Percentiles rank a stretch among this genome's conserved stretches.
Conservation (phyloP, 2,888 invertebrate species). For the Clostera curtula region DNA sequence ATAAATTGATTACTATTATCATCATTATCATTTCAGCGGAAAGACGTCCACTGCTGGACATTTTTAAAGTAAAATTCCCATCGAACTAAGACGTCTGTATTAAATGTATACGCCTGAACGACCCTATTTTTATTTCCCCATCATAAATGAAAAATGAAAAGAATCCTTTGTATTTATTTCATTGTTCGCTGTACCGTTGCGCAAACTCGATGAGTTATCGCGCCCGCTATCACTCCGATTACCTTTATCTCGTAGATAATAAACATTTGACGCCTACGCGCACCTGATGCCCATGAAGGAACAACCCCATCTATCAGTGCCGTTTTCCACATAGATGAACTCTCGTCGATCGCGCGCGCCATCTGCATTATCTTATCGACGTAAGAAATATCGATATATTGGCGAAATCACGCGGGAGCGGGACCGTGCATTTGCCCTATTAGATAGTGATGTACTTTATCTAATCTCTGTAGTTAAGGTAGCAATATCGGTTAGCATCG, state of each 20-base stretch:
- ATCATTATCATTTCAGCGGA: too few relatives aligned
- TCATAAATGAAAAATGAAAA: slow-evolving; percentile 9
- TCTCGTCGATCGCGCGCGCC: slow-evolving; percentile 30
- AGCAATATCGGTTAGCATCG: slow-evolving; percentile 15
- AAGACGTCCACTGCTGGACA: too few relatives aligned
- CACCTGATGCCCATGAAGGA: slow-evolving; percentile 28
- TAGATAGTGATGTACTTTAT: slow-evolving; percentile 30
- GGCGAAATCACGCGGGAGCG: slow-evolving; percentile 60
- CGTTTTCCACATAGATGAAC: slow-evolving; percentile 39
- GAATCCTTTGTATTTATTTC: slow-evolving; percentile 10
- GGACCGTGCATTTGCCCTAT: slow-evolving; percentile 39
- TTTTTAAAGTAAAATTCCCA: too few relatives aligned
- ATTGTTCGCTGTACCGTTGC: slow-evolving; percentile 20
- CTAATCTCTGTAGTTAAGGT: slow-evolving; percentile 23
- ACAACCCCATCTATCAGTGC: slow-evolving; percentile 22
- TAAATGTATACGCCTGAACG: slow-evolving; percentile 17
- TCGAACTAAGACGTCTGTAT: too few relatives aligned
- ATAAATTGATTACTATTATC: too few relatives aligned
- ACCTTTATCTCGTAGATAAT: slow-evolving; percentile 48
- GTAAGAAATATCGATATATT: slow-evolving; percentile 40
- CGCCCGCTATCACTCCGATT: slow-evolving; percentile 33
- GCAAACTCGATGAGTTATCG: slow-evolving; percentile 27
- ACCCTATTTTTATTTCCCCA: slow-evolving; percentile 9
- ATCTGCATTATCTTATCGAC: slow-evolving; percentile 50
- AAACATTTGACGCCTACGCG: slow-evolving; percentile 29